phyloP scores from a whole-genome alignment of 2,888 invertebrate genomes.

The Hydropsyche betteni region DNA sequence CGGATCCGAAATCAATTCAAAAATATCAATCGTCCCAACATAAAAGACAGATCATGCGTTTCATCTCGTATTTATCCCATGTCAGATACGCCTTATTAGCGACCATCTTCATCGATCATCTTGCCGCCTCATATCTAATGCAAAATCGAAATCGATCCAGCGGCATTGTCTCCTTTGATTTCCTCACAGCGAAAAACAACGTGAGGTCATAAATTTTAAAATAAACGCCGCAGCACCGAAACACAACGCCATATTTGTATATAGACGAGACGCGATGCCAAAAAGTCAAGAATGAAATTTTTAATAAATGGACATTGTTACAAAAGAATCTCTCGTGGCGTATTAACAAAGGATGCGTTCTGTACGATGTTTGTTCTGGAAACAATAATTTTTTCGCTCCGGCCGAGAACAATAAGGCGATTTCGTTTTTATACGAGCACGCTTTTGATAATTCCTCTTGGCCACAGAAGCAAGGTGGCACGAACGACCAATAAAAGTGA shows the following conservation, averaged over 20 bases:
- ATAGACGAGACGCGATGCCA: neutral
- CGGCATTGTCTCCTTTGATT: constrained; percentile 29
- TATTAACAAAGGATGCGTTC: constrained; percentile 9
- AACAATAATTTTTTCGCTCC: constrained; percentile 3
- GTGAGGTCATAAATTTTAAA: constrained; percentile 15
- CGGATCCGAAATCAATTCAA: no score
- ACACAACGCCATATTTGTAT: constrained; percentile 12
- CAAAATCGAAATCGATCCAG: constrained; percentile 7
- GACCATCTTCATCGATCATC: no score
- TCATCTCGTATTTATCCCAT: no score
- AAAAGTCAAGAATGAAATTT: neutral
- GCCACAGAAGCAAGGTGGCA: no score
- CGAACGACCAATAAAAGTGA: neutral
- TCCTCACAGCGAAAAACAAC: neutral
- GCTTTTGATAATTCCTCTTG: no score
- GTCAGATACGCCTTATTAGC: no score
- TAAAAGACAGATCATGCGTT: no score
- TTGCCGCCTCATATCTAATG: no score
- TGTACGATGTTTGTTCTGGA: neutral
- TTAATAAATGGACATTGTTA: constrained; percentile 2
- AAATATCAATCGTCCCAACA: no score
- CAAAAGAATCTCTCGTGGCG: neutral
- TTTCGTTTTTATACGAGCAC: neutral
- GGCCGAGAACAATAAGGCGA: neutral
- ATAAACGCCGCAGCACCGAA: neutral